These are phyloP conservation scores for Lycaena phlaeas DNA, from an alignment of 2,888 invertebrate genomes.

Conservation along the genomic window DNA sequence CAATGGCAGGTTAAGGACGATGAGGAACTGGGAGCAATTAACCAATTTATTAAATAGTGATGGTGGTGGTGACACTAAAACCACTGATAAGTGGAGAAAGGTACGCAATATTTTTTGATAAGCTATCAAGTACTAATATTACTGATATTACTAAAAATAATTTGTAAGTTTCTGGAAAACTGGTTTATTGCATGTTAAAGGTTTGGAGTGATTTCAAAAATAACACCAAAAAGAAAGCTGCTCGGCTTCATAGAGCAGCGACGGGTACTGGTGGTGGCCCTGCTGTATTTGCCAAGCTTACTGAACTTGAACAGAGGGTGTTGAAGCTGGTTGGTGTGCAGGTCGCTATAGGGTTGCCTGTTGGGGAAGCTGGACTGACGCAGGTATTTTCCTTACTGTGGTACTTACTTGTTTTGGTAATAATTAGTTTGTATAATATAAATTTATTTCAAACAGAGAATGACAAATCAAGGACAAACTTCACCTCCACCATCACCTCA, in stretches of 20 bases:
- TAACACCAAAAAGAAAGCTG: not conserved
- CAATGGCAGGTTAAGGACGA: conserved; percentile 8
- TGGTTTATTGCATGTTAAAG: not conserved
- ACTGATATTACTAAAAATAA: too few relatives aligned
- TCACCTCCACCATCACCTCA: too few relatives aligned
- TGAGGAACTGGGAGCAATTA: conserved; percentile 17
- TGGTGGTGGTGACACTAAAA: conserved; percentile 17
- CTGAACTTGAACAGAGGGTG: not conserved
- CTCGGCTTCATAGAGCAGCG: not conserved
- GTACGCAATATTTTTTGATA: conserved; percentile 8
- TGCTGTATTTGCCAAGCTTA: not conserved
- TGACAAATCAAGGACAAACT: too few relatives aligned
- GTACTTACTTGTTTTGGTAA: too few relatives aligned
- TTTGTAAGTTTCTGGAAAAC: not conserved
- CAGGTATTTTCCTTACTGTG: too few relatives aligned
- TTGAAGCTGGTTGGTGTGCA: not conserved
- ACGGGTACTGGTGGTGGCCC: not conserved
- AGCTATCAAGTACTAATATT: too few relatives aligned
- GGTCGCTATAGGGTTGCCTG: not conserved
- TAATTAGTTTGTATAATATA: too few relatives aligned
- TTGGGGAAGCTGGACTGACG: not conserved
- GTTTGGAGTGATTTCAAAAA: not conserved
- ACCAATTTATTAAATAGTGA: conserved; percentile 17
- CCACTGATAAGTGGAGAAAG: conserved; percentile 20
- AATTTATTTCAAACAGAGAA: too few relatives aligned